These are phyloP conservation scores for Luffia ferchaultella DNA, from an alignment of 2,888 invertebrate species.

Conservation along the genomic window DNA sequence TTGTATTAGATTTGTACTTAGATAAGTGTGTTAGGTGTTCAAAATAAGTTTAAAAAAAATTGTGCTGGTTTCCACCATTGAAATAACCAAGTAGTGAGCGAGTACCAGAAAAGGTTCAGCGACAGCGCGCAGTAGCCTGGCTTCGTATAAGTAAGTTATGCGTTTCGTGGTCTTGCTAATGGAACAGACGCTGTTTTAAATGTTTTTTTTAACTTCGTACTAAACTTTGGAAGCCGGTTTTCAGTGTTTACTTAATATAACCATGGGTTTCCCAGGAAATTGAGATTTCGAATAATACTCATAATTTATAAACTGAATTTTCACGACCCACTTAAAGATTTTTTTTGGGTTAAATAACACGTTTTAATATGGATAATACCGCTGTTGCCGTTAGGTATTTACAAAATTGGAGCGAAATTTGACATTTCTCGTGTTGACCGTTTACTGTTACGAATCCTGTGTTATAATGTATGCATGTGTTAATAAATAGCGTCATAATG, in stretches of 20 bases:
- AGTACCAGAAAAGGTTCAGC: slow-evolving; percentile 35
- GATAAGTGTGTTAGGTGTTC: neutral
- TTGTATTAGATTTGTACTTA: neutral
- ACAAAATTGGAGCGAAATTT: neutral
- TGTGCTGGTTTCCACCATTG: slow-evolving; percentile 39
- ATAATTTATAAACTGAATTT: no score
- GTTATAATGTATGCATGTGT: slow-evolving; percentile 6
- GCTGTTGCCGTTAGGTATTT: neutral
- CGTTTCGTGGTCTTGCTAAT: neutral
- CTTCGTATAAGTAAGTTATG: slow-evolving; percentile 21
- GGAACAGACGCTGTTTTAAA: neutral
- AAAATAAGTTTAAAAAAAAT: slow-evolving; percentile 15
- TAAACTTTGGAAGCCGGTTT: no score
- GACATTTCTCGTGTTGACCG: neutral
- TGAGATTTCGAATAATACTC: no score
- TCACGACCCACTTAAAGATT: no score
- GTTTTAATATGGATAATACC: neutral
- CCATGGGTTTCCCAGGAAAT: no score
- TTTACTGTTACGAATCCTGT: neutral
- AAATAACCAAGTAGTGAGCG: slow-evolving; percentile 40
- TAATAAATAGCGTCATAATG: slow-evolving; percentile 9
- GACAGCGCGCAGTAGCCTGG: slow-evolving; percentile 26
- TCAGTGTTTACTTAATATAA: neutral
- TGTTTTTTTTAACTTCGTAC: no score
- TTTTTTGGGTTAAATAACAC: no score